Base-by-base conservation (phyloP, 2,888 invertebrate genomes). In the Dendrolimus houi region DNA sequence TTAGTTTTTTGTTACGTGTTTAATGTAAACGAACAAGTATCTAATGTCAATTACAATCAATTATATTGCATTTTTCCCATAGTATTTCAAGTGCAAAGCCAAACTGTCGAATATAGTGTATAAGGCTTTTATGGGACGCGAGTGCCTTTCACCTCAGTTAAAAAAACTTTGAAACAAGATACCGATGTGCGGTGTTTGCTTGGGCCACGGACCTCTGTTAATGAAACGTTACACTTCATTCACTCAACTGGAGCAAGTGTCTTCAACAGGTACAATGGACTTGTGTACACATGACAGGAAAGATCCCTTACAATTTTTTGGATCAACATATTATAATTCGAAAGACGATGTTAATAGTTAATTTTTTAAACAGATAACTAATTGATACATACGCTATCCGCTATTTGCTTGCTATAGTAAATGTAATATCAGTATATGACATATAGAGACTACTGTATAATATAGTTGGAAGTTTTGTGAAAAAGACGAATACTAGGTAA, bases 71-170 rank as follows among this genome's bases (percentile, higher is more conserved):
- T 29, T 29, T 29, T 29, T 3, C 29, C 29, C 29, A 29, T 29
- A 29, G 6, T 74, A 76, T 76, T 74, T 70, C 71, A 67, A 73
- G 70, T 76, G 70, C 75, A 74, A 75, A 78, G 75, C 74, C 63
- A 72, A 69, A 83, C 79, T 85, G 87, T 86, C 81, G 71, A 84
- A 77, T 74, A 81, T 76, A 76, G 76, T 75, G 81, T 74, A 87
- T 84, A 85, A 83, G 82, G 83, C 83, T 85, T 85, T 86, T 81
- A 86, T 83, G 81, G 82, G 83, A 82, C 77, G 78, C 80, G 79
- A 78, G 77, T 72, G 79, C 86, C 85, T 87, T 87, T 86, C 85
- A 83, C 87, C 78, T 70, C 77, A 70, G 71, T 64, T 73, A 78
- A 85, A 82, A 75, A 77, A 72, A 65, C 63, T 71, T 81, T 82